phyloP scores from a whole-genome alignment of 2,113 vertebrate species.

The Carollia perspicillata region DNA sequence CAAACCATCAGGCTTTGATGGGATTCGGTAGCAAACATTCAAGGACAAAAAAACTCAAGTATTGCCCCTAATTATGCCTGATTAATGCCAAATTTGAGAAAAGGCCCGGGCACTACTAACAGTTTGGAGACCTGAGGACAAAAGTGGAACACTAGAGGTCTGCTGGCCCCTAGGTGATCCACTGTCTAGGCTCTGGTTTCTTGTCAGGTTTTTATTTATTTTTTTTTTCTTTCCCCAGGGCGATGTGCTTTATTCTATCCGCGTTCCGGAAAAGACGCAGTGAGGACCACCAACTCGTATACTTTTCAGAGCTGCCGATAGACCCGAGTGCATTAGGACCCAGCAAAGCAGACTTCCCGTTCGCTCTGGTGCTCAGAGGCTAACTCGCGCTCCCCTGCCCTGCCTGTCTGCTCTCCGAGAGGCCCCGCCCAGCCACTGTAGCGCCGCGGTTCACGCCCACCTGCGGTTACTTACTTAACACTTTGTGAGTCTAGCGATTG shows the following conservation, averaged over 20 bases:
- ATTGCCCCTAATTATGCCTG: neutral
- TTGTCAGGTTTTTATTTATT: too few species aligned
- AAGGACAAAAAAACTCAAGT: neutral
- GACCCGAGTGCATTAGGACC: neutral
- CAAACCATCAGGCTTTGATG: neutral
- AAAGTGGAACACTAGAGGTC: neutral
- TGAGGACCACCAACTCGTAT: neutral
- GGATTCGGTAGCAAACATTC: neutral
- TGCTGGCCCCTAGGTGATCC: neutral
- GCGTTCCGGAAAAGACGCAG: neutral
- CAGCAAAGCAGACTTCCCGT: too few species aligned
- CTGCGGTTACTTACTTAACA: fast-evolving
- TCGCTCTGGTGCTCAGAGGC: neutral
- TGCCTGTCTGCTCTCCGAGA: neutral
- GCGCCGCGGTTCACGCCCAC: neutral
- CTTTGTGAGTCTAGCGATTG: conserved; percentile 4
- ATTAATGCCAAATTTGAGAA: neutral
- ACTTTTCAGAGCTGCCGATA: neutral
- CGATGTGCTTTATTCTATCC: neutral
- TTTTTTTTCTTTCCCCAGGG: neutral
- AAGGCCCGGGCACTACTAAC: neutral
- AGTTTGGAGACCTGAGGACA: too few species aligned
- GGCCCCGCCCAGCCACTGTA: neutral
- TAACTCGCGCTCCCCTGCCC: fast-evolving
- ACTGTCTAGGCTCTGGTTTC: too few species aligned